Percentiles rank a stretch among this genome's conserved stretches.
These are phyloP conservation scores for Theodoxus fluviatilis DNA, from an alignment of 2,888 invertebrate genomes.

Conservation along the genomic window DNA sequence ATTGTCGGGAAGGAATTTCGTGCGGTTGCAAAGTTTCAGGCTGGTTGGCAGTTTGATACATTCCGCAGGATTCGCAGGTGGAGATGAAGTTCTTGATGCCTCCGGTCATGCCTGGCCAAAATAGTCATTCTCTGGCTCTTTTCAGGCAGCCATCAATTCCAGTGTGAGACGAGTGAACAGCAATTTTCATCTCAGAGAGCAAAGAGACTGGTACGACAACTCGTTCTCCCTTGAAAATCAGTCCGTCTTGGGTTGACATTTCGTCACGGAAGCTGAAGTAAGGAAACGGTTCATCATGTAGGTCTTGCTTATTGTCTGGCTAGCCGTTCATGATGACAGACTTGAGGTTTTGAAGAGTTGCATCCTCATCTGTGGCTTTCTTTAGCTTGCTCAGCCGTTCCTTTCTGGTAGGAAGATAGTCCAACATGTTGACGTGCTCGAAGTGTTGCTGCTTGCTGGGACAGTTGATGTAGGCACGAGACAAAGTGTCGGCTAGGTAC, in stretches of 20 bases:
- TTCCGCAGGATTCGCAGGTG: not conserved
- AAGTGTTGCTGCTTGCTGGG: constrained; percentile 6
- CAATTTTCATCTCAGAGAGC: no score
- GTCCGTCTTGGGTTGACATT: constrained; percentile 30
- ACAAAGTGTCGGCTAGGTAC: constrained; percentile 33
- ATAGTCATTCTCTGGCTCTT: no score
- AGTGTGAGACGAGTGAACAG: no score
- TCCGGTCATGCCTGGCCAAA: constrained; percentile 16
- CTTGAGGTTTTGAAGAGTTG: constrained; percentile 29
- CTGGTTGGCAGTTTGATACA: not conserved
- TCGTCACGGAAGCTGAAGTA: constrained; percentile 36
- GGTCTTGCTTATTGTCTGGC: constrained; percentile 28
- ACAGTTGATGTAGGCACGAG: constrained; percentile 24
- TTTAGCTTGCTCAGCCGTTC: constrained; percentile 25
- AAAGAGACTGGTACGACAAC: no score
- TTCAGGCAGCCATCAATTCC: no score
- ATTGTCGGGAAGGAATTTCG: not conserved
- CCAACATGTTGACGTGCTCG: constrained; percentile 24
- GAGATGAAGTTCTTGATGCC: constrained; percentile 6
- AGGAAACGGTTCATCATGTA: constrained; percentile 22
- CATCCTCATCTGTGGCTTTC: constrained; percentile 32
- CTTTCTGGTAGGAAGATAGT: constrained; percentile 27
- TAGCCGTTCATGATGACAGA: constrained; percentile 29
- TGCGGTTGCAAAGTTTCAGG: constrained; percentile 9
- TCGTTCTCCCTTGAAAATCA: constrained; percentile 34